Evolutionary conservation across 2,888 invertebrate genomes (phyloP), one percentile per base, ranked within the genome.

Genomic region (Oligia fasciuncula): DNA sequence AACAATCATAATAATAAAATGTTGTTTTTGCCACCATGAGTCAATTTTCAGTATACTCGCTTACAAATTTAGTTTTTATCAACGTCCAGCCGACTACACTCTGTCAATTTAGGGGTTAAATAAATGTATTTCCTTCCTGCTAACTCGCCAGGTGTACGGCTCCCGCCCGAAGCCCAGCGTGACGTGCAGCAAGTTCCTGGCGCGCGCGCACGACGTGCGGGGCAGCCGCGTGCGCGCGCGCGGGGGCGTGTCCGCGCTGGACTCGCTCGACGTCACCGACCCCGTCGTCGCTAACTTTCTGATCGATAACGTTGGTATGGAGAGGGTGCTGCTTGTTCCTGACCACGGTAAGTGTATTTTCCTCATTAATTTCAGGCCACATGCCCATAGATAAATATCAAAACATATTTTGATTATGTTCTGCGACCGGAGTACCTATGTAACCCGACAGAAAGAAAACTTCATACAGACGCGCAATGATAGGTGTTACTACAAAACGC

Each of bases 261-360:
- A 98, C 90, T 97, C 98, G 81, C 97, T 99, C 77, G 97, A 97
- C 81, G 97, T 99, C 77, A 94, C 97, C 6, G 98, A 99, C 95
- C 97, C 98, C 0, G 97, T 98, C 23, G 98, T 99, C 2, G 97
- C 98, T 88, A 99, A 99, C 97, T 98, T 97, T 92, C 97, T 99
- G 54, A 98, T 99, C 77, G 99, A 99, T 96, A 98, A 98, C 91
- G 90, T 97, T 17, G 94, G 95, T 69, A 96, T 99, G 73, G 99
- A 99, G 95, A 97, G 97, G 71, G 97, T 98, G 54, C 95, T 99
- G 79, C 96, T 99, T 43, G 98, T 99, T 82, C 97, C 98, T 4
- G 97, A 97, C 6, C 97, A 97, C 62, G 95, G 96, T 96, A 60
- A 88, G 90, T 84, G n/a, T 13, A 23, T 23, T 9, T 60, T 13